Evolutionary conservation across 2,888 invertebrate genomes (phyloP), one percentile per base, ranked within the genome.

Genomic region (Chironomus tentans): DNA sequence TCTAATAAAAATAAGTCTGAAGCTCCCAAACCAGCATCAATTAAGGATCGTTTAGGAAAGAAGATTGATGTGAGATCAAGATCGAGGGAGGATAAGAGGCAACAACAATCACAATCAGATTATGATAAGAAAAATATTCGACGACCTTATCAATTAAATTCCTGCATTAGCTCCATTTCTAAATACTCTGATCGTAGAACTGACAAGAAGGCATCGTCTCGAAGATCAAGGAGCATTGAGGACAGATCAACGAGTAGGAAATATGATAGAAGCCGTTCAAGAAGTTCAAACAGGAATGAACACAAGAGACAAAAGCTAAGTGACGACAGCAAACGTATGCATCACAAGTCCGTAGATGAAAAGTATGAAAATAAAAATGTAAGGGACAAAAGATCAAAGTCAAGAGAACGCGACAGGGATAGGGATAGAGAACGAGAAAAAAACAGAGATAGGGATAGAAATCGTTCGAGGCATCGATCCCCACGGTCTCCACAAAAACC

Each of bases 1-100:
- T 77, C 81, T 84, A 78, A 82, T 81, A 85, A 85, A 38, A 79
- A 80, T 65, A 81, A 81, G 73, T 78, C 82, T 13, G 88, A 90
- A 6, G 89, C 90, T 0, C 86, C 90, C 79, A 15, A 56, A 56
- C n/a, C 7, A 6, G 81, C 91, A 46, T 92, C 93, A 0, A 90
- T 92, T 0, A 93, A 93, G 82, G 93, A 93, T 78, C 86, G 94
- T 68, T 85, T 94, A 3, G 94, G 93, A 0, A 90, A 91, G 0
- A 91, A 92, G 84, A 87, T 92, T 0, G 91, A 91, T 77, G 88
- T 88, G 78, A 79, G 85, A 12, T 85, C 87, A 69, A 83, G 85
- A 79, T 85, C 87, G 2, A 86, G 7, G 86, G 86, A 21, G 81
- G 83, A 50, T 82, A 83, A 0, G 80, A 84, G 15, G 2, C 56